phyloP scores from a whole-genome alignment of 2,888 invertebrate species.

The Suillia variegata region DNA sequence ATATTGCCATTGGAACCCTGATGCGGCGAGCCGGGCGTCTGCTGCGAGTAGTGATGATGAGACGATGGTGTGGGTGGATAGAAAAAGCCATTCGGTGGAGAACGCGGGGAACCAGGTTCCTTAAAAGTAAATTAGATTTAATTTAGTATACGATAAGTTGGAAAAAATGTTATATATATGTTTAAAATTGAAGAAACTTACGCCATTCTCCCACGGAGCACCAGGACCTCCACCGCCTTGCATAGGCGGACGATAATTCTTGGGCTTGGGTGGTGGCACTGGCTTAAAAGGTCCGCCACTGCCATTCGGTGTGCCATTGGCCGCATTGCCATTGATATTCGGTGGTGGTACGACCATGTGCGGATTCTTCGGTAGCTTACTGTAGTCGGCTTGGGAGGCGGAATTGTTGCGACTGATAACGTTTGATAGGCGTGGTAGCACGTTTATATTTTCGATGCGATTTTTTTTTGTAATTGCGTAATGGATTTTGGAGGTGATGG shows the following conservation, averaged over 20 bases:
- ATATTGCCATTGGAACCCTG: conserved; percentile 37
- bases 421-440: neutral
- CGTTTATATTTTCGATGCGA: neutral
- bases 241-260: conserved; percentile 82
- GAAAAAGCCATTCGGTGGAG: conserved; percentile 61
- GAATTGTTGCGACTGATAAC: conserved; percentile 66
- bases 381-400: conserved; percentile 68
- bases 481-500: conserved; percentile 7
- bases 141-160: neutral
- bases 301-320: conserved; percentile 50
- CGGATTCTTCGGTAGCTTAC: conserved; percentile 60
- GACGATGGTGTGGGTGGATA: conserved; percentile 60
- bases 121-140: conserved; percentile 23
- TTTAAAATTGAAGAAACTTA: conserved; percentile 35
- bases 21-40: conserved; percentile 52
- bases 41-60: conserved; percentile 57
- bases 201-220: conserved; percentile 64
- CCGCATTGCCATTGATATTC: conserved; percentile 46
- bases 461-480: conserved; percentile 6
- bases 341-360: conserved; percentile 48
- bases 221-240: conserved; percentile 54
- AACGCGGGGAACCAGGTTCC: conserved; percentile 60
- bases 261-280: conserved; percentile 90
- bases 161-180: neutral
- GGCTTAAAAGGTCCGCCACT: conserved; percentile 74